These are phyloP conservation scores for Endotricha flammealis DNA, from an alignment of 2,888 invertebrate genomes.

Conservation along the genomic window DNA sequence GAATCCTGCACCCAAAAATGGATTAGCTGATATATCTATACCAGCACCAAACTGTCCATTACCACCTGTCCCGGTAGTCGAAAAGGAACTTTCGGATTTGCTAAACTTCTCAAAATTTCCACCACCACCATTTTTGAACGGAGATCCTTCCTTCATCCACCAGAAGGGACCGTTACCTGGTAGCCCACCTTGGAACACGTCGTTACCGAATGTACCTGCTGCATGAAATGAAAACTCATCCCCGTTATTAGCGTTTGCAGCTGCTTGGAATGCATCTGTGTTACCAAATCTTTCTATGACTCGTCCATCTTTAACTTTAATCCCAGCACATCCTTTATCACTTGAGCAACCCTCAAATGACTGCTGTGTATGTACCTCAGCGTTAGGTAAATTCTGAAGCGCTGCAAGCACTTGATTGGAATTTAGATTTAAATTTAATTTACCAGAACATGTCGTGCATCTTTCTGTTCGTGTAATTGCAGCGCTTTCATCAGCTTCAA, in stretches of 20 bases:
- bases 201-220: slow-evolving; percentile 40
- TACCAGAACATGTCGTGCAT: slow-evolving; percentile 50
- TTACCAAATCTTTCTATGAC: slow-evolving; percentile 63
- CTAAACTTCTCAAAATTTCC: slow-evolving; percentile 54
- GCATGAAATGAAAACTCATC: slow-evolving; percentile 62
- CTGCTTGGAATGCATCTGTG: slow-evolving; percentile 53
- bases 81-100: slow-evolving; percentile 41
- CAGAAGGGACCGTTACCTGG: slow-evolving; percentile 69
- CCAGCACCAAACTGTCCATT: slow-evolving; percentile 20
- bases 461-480: slow-evolving; percentile 51
- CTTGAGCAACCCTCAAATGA: slow-evolving; percentile 63
- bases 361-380: slow-evolving; percentile 61
- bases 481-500: slow-evolving; percentile 51
- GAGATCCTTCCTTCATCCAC: slow-evolving; percentile 80
- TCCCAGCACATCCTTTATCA: slow-evolving; percentile 66
- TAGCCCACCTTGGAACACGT: slow-evolving; percentile 44
- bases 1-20: slow-evolving; percentile 43
- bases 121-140: slow-evolving; percentile 66
- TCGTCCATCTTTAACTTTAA: slow-evolving; percentile 67
- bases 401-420: slow-evolving; percentile 48
- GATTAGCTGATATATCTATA: slow-evolving; percentile 33
- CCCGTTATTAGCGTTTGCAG: slow-evolving; percentile 40
- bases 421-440: slow-evolving; percentile 40
- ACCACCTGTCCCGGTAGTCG: slow-evolving; percentile 29
- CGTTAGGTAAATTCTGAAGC: slow-evolving; percentile 46